Conservation (phyloP, 2,113 vertebrate species). For the Nothoprocta perdicaria region DNA sequence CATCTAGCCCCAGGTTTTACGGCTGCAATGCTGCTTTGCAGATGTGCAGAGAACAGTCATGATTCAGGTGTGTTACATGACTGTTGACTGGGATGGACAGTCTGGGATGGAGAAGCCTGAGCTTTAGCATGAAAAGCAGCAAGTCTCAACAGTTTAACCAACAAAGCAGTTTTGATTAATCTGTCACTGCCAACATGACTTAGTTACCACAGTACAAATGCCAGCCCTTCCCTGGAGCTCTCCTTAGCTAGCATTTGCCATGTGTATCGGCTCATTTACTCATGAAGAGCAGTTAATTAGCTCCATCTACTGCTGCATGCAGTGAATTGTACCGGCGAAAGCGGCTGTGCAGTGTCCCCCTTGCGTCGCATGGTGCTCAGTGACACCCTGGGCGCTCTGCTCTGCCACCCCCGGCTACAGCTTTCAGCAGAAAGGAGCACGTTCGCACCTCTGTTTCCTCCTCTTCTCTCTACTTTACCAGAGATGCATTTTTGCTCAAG, state of each 20-base stretch:
- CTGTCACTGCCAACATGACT: constrained; percentile 16
- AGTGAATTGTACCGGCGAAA: background rate
- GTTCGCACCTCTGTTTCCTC: background rate
- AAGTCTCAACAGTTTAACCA: background rate
- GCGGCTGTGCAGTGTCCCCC: background rate
- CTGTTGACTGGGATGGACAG: background rate
- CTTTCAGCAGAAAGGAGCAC: background rate
- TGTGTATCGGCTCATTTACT: background rate
- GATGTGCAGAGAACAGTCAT: background rate
- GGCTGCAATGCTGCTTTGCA: background rate
- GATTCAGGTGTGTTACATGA: background rate
- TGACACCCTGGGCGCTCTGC: background rate
- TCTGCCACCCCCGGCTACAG: background rate
- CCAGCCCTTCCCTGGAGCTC: background rate
- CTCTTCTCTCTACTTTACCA: background rate
- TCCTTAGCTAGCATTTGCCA: background rate
- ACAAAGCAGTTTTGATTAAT: constrained; percentile 17
- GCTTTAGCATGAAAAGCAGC: background rate
- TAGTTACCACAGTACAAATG: constrained; percentile 23
- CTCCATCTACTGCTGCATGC: constrained; percentile 46
- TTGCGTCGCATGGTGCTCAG: fast-evolving
- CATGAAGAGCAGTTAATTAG: constrained; percentile 54
- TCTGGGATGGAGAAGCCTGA: background rate
- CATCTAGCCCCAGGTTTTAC: background rate
- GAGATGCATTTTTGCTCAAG: fast-evolving